Conservation (phyloP, 2,113 vertebrate genomes). For the Ornithorhynchus anatinus region DNA sequence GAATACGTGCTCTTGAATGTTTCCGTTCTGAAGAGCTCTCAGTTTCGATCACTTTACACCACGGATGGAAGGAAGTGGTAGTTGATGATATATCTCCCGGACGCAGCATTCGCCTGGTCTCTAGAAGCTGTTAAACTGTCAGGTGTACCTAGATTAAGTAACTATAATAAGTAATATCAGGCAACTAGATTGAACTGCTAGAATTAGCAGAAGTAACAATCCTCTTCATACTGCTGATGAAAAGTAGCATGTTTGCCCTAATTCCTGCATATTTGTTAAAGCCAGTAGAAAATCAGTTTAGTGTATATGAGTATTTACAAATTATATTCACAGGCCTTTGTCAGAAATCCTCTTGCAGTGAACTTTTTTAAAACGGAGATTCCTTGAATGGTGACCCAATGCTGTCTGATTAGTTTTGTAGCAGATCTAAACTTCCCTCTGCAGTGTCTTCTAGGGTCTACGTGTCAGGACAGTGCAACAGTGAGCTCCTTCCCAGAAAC, state of each 20-base stretch:
- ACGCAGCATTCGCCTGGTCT: not conserved
- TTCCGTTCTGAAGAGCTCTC: not conserved
- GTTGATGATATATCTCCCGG: not conserved
- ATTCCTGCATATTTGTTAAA: conserved; percentile 1
- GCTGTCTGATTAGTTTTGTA: no score
- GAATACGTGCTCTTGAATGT: not conserved
- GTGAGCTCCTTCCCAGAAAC: no score
- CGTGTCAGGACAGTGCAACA: no score
- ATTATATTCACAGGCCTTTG: not conserved
- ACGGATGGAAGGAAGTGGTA: not conserved
- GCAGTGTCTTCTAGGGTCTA: no score
- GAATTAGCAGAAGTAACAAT: not conserved
- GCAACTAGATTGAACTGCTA: not conserved
- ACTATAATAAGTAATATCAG: not conserved
- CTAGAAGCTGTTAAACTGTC: not conserved
- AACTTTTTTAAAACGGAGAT: no score
- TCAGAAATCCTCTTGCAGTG: not conserved
- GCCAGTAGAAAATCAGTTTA: not conserved
- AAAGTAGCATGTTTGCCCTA: not conserved
- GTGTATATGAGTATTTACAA: not conserved
- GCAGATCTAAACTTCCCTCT: no score
- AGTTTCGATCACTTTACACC: not conserved
- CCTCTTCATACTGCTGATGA: not conserved
- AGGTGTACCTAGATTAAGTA: not conserved
- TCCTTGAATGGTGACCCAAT: no score